Base-by-base conservation (phyloP, 2,797 vertebrate genomes). In the Hozukius guyotensis region DNA sequence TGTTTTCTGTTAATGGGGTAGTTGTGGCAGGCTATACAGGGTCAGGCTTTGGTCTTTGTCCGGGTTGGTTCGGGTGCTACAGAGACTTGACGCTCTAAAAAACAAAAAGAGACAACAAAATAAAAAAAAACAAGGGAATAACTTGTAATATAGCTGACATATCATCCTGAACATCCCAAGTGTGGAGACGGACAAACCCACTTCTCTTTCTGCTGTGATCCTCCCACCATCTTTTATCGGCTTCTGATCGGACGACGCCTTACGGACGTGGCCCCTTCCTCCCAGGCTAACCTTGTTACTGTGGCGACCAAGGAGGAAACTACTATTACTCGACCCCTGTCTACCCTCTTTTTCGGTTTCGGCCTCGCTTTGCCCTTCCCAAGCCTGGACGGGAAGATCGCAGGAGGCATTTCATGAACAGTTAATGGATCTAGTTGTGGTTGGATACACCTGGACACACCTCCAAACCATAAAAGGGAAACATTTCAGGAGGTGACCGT, bases 91-190 rank as follows among this genome's bases (percentile, higher is more conserved):
- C 34, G 29, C 72, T 86, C 56, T 24, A 20, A 62, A 76, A 34
- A 49, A 59, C 14, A 53, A 36, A 32, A 59, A 69, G 78, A 72
- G 76, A 38, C 60, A 53, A 46, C 42, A 46, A 46, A 46, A 46
- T 46, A 46, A 57, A 55, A 31, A 22, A 71, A 27, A 88, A 82
- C 61, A 49, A 88, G 85, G 88, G 87, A 92, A 82, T 81, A 92
- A 89, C 86, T 87, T 94, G 89, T 94, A 91, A 89, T 89, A 92
- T 91, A 94, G 92, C 89, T 88, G 86, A 94, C 94, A 95, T 93
- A 93, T 95, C 93, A 93, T 92, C 83, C 68, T 66, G 61, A 90
- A 88, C 88, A 83, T 88, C 77, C 67, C 55, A 83, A 83, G 82
- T 80, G 78, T 85, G 87, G 87, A 89, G 75, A 88, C 6, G 82